phyloP scores from a whole-genome alignment of 1,140 invertebrate genomes.

The Dysdera silvatica region DNA sequence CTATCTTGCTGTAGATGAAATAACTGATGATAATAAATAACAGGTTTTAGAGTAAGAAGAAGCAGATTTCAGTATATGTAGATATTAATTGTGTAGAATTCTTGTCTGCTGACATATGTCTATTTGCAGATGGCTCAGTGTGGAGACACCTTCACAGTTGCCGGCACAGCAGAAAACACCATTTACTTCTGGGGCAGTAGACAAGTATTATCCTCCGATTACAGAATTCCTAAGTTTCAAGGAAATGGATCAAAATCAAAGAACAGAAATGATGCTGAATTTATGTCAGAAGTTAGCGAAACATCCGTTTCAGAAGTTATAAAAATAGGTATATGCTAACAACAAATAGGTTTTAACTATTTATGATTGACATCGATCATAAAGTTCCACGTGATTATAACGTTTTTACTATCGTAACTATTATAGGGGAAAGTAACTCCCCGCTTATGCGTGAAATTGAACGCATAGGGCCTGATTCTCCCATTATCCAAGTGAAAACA shows the following conservation, averaged over 20 bases:
- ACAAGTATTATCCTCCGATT: constrained; percentile 30
- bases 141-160: constrained; percentile 58
- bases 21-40: too few relatives aligned
- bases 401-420: not conserved
- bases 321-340: constrained; percentile 19
- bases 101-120: too few relatives aligned
- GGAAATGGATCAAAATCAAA: not conserved
- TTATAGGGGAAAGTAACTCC: constrained; percentile 29
- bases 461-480: constrained; percentile 33
- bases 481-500: constrained; percentile 32
- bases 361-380: not conserved
- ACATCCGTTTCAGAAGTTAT: constrained; percentile 23
- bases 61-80: too few relatives aligned
- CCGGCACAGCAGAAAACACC: constrained; percentile 57
- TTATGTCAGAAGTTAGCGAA: constrained; percentile 11
- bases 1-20: too few relatives aligned
- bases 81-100: too few relatives aligned
- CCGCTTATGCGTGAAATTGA: constrained; percentile 33
- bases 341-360: not conserved
- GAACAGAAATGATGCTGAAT: constrained; percentile 12
- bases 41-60: too few relatives aligned
- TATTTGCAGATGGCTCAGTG: constrained; percentile 53
- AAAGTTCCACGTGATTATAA: not conserved
- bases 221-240: not conserved
- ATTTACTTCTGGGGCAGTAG: constrained; percentile 61